phyloP scores from a whole-genome alignment of 2,797 vertebrate genomes.

The Acanthurus tractus region DNA sequence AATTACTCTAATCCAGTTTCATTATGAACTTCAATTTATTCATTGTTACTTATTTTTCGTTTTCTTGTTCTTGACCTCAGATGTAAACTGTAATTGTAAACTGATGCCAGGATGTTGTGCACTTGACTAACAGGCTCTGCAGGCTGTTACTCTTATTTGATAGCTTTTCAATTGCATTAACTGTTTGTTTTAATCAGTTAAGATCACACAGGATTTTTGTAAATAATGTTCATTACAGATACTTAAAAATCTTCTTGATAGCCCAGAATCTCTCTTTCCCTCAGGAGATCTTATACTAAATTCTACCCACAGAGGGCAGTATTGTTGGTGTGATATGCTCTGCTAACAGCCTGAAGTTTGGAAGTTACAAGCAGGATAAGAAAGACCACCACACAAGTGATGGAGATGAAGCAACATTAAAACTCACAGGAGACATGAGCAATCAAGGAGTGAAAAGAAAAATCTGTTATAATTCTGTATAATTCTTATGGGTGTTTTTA shows the following conservation, averaged over 20 bases:
- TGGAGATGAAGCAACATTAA: not conserved
- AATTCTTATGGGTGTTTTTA: not conserved
- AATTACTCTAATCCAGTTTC: not conserved
- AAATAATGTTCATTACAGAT: not conserved
- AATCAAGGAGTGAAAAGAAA: not conserved
- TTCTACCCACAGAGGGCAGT: conserved; percentile 43
- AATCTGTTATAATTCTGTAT: not conserved
- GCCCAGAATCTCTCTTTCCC: not conserved
- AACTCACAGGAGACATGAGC: not conserved
- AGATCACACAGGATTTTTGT: too few relatives aligned
- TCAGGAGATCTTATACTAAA: not conserved
- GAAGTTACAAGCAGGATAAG: not conserved
- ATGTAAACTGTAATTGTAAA: not conserved
- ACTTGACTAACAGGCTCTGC: not conserved
- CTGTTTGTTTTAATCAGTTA: not conserved
- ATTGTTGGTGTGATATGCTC: not conserved
- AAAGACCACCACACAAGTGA: not conserved
- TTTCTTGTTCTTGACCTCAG: not conserved
- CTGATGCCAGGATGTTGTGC: not conserved
- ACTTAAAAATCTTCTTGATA: not conserved
- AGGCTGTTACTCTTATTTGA: not conserved
- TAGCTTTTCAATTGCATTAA: not conserved
- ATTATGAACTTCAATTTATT: not conserved
- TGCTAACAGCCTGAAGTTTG: not conserved
- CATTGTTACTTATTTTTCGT: not conserved